Evolutionary conservation across 2,113 vertebrate species (phyloP), one percentile per base, ranked within the genome.

Genomic region (Callopanchax toddi): DNA sequence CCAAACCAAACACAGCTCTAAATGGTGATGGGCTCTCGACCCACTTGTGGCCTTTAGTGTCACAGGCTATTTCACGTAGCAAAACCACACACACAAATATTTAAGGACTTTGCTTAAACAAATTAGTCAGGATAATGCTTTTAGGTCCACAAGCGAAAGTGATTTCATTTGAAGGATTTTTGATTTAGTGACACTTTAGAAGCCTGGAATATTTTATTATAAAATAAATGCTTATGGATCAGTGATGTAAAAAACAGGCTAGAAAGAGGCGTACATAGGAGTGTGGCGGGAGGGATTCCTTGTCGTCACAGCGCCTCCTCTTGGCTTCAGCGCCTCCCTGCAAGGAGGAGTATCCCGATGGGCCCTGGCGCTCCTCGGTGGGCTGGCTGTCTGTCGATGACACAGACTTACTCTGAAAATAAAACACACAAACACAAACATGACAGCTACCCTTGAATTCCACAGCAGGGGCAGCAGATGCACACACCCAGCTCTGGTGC

Each of bases 241-340:
- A n/a, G n/a, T n/a, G n/a, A n/a, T n/a, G n/a, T n/a, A n/a, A n/a
- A n/a, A n/a, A n/a, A n/a, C n/a, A n/a, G n/a, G n/a, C n/a, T n/a
- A n/a, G n/a, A 59, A 39, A 20, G 9, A 44, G 25, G 73, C 91
- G 0, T 90, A 96, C 95, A 1, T 96, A 97, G 43, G 89, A 83
- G 72, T 96, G 95, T 0, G 90, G 76, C 0, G 92, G 92, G 16
- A 92, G 81, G 0, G 93, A 76, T 4, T 96, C 95, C 77, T 96
- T 96, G 62, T 97, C 95, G 0, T 97, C 95, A 23, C 94, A 93
- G 81, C 95, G 95, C 88, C 95, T 94, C 88, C 96, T 94, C 87
- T 96, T 97, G 84, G 91, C 92, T 62, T 94, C 89, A 21, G 86
- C 89, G 82, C 87, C 87, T 58, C 88, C 85, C 83, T 93, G 91